Conservation (phyloP, 1,140 invertebrate genomes). For the Holcopasites calliopsidis region DNA sequence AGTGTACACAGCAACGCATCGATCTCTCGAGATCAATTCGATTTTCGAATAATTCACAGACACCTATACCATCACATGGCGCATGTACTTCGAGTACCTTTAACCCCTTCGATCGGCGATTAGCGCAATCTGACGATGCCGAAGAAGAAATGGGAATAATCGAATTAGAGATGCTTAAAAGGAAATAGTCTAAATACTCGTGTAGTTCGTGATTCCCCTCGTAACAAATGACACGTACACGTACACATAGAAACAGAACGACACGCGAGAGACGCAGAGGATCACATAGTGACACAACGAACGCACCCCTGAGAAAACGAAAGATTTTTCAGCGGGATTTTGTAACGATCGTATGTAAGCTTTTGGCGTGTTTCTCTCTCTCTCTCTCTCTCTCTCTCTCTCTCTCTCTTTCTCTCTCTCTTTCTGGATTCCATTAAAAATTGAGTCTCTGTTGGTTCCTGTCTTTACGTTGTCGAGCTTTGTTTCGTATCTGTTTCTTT, state of each 20-base stretch:
- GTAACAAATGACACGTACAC: not conserved
- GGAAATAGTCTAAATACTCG: not conserved
- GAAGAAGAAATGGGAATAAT: not conserved
- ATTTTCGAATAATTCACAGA: not conserved
- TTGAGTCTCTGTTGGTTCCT: conserved; percentile 43
- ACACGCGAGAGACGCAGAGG: conserved; percentile 31
- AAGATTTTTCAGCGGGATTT: conserved; percentile 46
- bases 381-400: conserved; percentile 30
- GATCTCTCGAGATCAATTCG: not conserved
- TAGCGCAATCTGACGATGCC: not conserved
- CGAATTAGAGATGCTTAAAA: not conserved
- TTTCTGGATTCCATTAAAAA: conserved; percentile 32
- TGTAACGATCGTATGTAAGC: conserved; percentile 51
- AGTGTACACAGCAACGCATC: not conserved
- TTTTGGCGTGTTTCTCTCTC: conserved; percentile 44
- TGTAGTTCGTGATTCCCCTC: not conserved
- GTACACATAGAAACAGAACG: conserved; percentile 14
- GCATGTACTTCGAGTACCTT: not conserved
- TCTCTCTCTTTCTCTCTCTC: conserved; percentile 26
- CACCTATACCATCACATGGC: not conserved
- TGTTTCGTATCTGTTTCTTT: conserved; percentile 42
- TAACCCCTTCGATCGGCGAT: not conserved
- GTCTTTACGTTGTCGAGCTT: conserved; percentile 58
- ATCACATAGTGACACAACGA: conserved; percentile 38
- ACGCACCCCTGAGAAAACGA: conserved; percentile 31